phyloP scores from a whole-genome alignment of 2,113 vertebrate species.

The Pithys albifrons region DNA sequence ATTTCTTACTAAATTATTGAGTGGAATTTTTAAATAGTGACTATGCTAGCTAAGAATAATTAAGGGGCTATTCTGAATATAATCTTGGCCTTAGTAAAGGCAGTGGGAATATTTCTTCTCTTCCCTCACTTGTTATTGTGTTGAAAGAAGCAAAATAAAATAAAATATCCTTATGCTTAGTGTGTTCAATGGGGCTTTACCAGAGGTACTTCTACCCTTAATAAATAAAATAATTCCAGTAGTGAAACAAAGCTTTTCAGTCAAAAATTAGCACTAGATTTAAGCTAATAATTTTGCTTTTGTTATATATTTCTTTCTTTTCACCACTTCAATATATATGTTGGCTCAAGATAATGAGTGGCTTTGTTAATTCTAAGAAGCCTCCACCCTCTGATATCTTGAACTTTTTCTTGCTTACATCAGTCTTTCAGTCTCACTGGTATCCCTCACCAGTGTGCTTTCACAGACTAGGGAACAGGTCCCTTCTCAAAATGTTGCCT shows the following conservation, averaged over 20 bases:
- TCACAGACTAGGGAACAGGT: not conserved
- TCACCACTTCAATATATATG: not conserved
- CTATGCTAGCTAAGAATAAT: not conserved
- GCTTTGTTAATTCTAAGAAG: not conserved
- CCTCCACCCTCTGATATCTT: not conserved
- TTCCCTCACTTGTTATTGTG: not conserved
- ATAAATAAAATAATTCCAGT: not conserved
- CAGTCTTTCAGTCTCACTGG: not conserved
- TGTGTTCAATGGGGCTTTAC: not conserved
- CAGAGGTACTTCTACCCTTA: not conserved
- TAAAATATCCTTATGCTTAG: not conserved
- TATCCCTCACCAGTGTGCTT: not conserved
- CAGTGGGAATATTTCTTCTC: not conserved
- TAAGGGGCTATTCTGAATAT: not conserved
- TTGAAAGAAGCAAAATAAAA: not conserved
- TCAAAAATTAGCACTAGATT: not conserved
- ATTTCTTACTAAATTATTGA: not conserved
- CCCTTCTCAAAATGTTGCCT: not conserved
- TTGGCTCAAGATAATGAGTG: not conserved
- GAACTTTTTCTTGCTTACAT: not conserved
- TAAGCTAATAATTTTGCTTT: not conserved
- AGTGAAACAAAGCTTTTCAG: not conserved
- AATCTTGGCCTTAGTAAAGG: not conserved
- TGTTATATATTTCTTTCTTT: not conserved
- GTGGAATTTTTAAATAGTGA: not conserved